phyloP scores from a whole-genome alignment of 2,888 invertebrate genomes.

The Beris morrisii region DNA sequence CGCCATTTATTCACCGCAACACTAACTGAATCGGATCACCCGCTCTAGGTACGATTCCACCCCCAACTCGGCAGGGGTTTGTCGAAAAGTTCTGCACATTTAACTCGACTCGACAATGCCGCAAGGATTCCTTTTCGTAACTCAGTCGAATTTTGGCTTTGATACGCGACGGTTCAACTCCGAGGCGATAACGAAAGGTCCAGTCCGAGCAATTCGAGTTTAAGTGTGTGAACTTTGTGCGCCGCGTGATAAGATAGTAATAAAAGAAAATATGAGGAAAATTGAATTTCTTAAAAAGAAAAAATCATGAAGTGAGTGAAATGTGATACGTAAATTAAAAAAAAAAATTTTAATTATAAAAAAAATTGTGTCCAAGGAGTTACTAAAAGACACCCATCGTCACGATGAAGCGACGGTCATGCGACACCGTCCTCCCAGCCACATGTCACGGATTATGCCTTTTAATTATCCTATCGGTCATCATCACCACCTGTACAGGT shows the following conservation, averaged over 20 bases:
- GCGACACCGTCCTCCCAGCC: conserved; percentile 26
- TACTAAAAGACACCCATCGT: conserved; percentile 10
- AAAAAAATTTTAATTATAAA: background rate
- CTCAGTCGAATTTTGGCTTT: too few relatives aligned
- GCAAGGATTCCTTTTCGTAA: too few relatives aligned
- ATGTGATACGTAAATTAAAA: conserved; percentile 13
- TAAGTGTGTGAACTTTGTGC: too few relatives aligned
- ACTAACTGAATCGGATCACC: too few relatives aligned
- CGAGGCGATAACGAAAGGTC: too few relatives aligned
- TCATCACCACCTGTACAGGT: conserved; percentile 38
- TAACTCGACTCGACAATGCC: too few relatives aligned
- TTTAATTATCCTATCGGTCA: conserved; percentile 35
- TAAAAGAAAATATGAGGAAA: background rate
- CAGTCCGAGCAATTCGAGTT: too few relatives aligned
- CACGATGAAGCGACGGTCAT: conserved; percentile 21
- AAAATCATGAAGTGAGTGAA: conserved; percentile 18
- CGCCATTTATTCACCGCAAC: too few relatives aligned
- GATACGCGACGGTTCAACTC: too few relatives aligned
- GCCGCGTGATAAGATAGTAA: background rate
- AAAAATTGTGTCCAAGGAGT: conserved; percentile 21
- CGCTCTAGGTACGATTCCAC: too few relatives aligned
- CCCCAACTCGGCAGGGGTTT: too few relatives aligned
- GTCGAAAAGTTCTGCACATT: too few relatives aligned
- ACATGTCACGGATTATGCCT: conserved; percentile 36
- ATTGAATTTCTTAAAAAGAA: conserved; percentile 6